A percentile compares a stretch with the other conserved stretches of the same genome.
Evolutionary conservation across 2,113 vertebrate species (phyloP).

Genomic region (Paedocypris sp.): DNA sequence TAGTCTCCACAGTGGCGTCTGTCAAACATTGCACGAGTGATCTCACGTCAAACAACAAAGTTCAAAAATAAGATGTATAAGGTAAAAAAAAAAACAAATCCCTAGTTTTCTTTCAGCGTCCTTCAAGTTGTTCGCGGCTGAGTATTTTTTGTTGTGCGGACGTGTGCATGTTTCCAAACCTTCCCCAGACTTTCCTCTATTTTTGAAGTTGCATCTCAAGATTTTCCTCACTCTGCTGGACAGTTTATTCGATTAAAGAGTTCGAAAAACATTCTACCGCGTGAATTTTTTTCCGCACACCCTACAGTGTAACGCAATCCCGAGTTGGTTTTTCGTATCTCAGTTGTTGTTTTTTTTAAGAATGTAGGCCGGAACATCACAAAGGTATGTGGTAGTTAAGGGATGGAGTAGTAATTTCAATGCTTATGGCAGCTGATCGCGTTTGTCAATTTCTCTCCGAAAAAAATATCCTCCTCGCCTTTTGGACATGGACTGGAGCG

Average conservation of each 20-base stretch:
- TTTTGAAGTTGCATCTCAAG: background rate
- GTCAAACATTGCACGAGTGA: conserved; percentile 25
- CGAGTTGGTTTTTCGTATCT: conserved; percentile 2
- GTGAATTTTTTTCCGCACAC: background rate
- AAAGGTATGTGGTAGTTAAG: conserved; percentile 45
- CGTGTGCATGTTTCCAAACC: conserved; percentile 7
- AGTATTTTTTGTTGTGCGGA: conserved; percentile 28
- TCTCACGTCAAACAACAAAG: conserved; percentile 18
- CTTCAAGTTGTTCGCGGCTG: conserved; percentile 26
- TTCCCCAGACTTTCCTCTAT: background rate
- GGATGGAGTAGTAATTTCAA: conserved; percentile 48
- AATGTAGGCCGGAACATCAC: conserved; percentile 21
- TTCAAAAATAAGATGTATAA: conserved; percentile 18
- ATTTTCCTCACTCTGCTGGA: conserved; percentile 6
- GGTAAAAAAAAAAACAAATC: background rate
- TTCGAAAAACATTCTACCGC: background rate
- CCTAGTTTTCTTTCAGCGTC: conserved; percentile 19
- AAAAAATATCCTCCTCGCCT: conserved; percentile 41
- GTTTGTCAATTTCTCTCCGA: conserved; percentile 54
- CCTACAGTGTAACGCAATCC: background rate
- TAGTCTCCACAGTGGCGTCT: conserved; percentile 10
- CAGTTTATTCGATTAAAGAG: conserved; percentile 3
- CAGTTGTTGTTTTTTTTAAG: conserved; percentile 21
- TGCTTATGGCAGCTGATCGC: conserved; percentile 44
- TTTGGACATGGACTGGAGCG: conserved; percentile 43